Conservation (phyloP, 2,113 vertebrate species). For the Haemorhous mexicanus region DNA sequence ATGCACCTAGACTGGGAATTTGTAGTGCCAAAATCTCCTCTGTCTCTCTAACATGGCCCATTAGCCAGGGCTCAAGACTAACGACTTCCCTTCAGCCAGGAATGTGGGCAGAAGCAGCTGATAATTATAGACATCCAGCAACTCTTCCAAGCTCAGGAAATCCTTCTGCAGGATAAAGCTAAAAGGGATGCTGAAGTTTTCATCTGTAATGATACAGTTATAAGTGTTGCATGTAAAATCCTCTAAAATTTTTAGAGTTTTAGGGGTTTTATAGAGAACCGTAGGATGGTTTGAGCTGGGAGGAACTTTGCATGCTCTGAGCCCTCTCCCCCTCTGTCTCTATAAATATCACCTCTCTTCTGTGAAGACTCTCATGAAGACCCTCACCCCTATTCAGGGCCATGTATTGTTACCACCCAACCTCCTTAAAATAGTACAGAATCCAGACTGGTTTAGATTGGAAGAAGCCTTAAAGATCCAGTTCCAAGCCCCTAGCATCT, state of each 20-base stretch:
- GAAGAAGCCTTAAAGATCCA: not conserved
- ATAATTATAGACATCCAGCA: not conserved
- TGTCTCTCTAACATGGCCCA: not conserved
- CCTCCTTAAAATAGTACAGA: not conserved
- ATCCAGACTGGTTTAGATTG: not conserved
- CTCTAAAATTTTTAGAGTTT: not conserved
- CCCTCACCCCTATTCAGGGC: not conserved
- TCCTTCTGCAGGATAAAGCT: not conserved
- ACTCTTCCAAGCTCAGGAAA: not conserved
- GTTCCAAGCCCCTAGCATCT: not conserved
- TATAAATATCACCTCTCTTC: not conserved
- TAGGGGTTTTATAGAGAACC: not conserved
- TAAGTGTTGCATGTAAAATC: not conserved
- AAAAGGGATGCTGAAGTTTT: not conserved
- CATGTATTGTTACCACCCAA: not conserved
- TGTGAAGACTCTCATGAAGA: not conserved
- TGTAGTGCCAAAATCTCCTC: not conserved
- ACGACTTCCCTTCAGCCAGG: not conserved
- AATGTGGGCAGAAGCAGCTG: not conserved
- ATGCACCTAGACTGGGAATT: accelerated
- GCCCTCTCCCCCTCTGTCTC: not conserved
- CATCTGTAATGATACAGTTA: not conserved
- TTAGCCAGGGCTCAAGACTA: not conserved
- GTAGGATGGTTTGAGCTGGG: not conserved
- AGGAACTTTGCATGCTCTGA: not conserved